Evolutionary conservation across 1,140 invertebrate species (phyloP).

Genomic region (Penaeus vannamei): DNA sequence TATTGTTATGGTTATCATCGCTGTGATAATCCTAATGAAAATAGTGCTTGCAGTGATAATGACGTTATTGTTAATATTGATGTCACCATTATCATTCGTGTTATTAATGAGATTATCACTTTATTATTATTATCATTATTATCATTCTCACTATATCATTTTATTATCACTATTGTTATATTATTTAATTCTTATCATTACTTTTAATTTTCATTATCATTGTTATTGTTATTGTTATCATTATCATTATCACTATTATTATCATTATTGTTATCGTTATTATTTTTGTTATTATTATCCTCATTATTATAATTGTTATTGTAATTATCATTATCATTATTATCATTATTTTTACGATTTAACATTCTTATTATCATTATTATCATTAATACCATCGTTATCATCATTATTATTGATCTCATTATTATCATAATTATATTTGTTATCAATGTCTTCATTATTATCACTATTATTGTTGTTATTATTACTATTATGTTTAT

Average conservation of each 20-base stretch:
- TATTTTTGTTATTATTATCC: not conserved
- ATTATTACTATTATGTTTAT: not conserved
- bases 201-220: not conserved
- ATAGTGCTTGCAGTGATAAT: too few species aligned
- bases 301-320: not conserved
- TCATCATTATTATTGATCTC: not conserved
- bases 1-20: too few species aligned
- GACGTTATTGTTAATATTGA: too few species aligned
- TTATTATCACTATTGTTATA: too few species aligned
- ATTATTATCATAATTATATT: not conserved
- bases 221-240: not conserved
- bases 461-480: not conserved
- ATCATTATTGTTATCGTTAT: not conserved
- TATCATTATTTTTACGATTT: too few species aligned
- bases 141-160: too few species aligned
- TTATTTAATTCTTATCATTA: too few species aligned
- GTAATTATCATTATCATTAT: too few species aligned
- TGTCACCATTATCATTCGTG: too few species aligned
- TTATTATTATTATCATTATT: too few species aligned
- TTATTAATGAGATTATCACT: too few species aligned
- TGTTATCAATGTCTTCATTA: not conserved
- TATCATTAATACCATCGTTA: not conserved
- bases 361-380: not conserved
- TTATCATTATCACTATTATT: conserved; percentile 2
- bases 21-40: too few species aligned